A percentile compares a stretch with the other conserved stretches of the same genome.
These are phyloP conservation scores for Matsumyia berberina DNA, from an alignment of 2,888 invertebrate species.

Conservation along the genomic window DNA sequence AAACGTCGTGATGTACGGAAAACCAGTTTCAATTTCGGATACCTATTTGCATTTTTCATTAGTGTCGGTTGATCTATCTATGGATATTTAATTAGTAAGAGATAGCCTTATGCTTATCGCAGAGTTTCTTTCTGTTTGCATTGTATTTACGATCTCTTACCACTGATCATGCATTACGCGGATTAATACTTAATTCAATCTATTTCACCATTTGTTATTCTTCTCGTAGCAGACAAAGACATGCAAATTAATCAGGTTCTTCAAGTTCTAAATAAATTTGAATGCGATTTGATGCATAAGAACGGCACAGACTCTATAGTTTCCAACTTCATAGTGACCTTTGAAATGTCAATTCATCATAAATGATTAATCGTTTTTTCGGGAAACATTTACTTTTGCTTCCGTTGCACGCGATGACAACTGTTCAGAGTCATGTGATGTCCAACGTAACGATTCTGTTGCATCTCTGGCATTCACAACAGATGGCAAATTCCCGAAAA, in stretches of 20 bases:
- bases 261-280: too few species aligned
- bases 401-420: conserved; percentile 40
- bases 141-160: background rate
- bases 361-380: conserved; percentile 30
- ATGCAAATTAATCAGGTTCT: background rate
- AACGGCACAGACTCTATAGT: background rate
- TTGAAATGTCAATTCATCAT: background rate
- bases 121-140: too few species aligned
- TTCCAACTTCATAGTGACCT: conserved; percentile 9
- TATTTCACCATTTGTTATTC: background rate
- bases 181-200: background rate
- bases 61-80: background rate
- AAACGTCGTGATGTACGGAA: conserved; percentile 4
- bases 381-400: conserved; percentile 30
- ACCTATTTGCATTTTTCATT: background rate
- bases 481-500: background rate
- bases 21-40: conserved; percentile 32
- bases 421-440: background rate
- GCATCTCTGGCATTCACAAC: background rate
- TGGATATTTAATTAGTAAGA: background rate
- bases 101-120: background rate
- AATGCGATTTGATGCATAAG: background rate
- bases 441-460: conserved; percentile 8
- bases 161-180: background rate
- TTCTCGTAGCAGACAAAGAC: background rate